Conservation (phyloP, 1,140 invertebrate genomes). For the Hyles euphorbiae region DNA sequence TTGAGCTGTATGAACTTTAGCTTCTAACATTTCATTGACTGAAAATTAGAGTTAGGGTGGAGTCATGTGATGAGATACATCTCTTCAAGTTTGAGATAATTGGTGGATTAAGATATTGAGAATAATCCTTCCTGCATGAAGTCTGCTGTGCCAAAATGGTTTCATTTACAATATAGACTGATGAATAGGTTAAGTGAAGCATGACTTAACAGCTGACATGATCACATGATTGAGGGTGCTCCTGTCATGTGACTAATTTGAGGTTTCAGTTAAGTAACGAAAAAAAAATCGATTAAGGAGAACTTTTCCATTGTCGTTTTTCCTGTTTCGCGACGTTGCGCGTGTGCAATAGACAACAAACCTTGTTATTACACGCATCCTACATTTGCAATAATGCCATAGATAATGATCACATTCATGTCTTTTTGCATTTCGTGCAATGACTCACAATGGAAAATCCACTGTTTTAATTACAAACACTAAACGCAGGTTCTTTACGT, state of each 20-base stretch:
- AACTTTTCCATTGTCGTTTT: background rate
- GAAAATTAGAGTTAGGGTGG: no score
- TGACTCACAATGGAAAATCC: constrained; percentile 2
- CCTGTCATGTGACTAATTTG: constrained; percentile 48
- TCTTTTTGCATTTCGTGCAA: background rate
- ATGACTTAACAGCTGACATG: constrained; percentile 28
- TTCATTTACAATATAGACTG: background rate
- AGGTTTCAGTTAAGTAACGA: background rate
- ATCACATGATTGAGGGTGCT: constrained; percentile 48
- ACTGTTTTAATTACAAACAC: no score
- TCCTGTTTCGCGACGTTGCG: background rate
- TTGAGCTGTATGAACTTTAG: no score
- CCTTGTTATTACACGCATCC: background rate
- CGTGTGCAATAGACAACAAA: background rate
- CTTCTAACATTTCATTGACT: no score
- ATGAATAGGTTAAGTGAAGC: constrained; percentile 14
- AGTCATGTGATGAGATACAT: no score
- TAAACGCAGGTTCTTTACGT: no score
- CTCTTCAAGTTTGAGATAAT: no score
- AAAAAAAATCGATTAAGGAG: no score
- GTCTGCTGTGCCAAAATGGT: no score
- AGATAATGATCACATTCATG: background rate
- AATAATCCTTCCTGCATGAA: no score
- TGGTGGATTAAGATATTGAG: background rate
- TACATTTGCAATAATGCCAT: background rate